Base-by-base conservation (phyloP, 2,113 vertebrate species). In the Salvelinus fontinalis region DNA sequence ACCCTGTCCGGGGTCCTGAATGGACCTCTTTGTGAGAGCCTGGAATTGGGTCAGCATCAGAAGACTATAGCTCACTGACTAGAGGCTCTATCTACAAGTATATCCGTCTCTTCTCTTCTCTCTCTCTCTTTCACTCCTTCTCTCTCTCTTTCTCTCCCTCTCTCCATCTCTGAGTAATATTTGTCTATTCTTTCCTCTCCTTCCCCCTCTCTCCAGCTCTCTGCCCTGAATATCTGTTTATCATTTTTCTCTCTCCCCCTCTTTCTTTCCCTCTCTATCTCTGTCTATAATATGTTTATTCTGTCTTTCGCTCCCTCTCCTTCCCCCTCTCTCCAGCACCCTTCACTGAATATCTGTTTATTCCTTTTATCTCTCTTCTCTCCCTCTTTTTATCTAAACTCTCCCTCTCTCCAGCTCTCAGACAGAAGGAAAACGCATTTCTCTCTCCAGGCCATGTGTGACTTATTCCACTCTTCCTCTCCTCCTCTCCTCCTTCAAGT, bases 41-140 rank as follows among this genome's bases (percentile, higher is more conserved):
- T 74, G 70, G 79, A 87, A 87, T 77, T 90, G 83, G 82, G 85
- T 85, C 83, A 86, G 51, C 31, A 81, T 77, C 80, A 82, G 70
- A 80, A 62, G 76, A 68, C 51, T 49, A 5, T 54, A 5, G 77
- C 75, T 34, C 22, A 62, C 71, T 64, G 59, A 27, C 73, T 77
- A 76, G 76, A 82, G 13, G 71, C 54, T 81, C 59, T 22, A 66
- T 71, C 72, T 65, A 14, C 24, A 71, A 67, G 26, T 34, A 31
- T 1, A 67, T 31, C 5, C 0, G 13, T 59, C 54, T 73, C 51
- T 66, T 59, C 54, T 73, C 51, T 66, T 79, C 44, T 69, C 68
- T 51, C 67, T 24, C 51, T 54, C 39, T 44, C 8, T 11, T 7
- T 2, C 39, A 9, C n/a, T 74, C n/a, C 68, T 18, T 57, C 49